These are phyloP conservation scores for Plectrocnemia conspersa DNA, from an alignment of 1,140 invertebrate species.

Conservation along the genomic window DNA sequence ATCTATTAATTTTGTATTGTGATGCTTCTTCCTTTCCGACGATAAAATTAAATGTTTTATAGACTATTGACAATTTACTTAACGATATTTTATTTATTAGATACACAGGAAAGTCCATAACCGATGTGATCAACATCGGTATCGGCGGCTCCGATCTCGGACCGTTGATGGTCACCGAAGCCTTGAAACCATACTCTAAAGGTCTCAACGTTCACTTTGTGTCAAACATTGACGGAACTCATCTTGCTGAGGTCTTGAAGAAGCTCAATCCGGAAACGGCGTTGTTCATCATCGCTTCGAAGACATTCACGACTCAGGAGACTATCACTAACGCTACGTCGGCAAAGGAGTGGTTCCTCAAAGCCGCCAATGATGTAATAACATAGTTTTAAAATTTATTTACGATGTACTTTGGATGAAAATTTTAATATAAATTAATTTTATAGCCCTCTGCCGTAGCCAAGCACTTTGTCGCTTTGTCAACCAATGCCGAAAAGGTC, in stretches of 20 bases:
- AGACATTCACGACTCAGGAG: constrained; percentile 99
- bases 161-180: constrained; percentile 98
- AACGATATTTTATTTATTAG: too few species aligned
- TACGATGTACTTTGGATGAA: neutral
- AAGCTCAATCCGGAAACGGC: constrained; percentile 89
- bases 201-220: constrained; percentile 95
- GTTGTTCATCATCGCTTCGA: constrained; percentile 97
- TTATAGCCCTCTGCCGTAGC: constrained; percentile 74
- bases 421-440: constrained; percentile 1
- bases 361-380: constrained; percentile 80
- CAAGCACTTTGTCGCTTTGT: constrained; percentile 97
- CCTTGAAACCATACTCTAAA: constrained; percentile 84
- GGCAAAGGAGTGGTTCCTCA: constrained; percentile 93
- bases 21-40: too few species aligned
- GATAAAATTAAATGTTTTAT: too few species aligned
- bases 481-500: constrained; percentile 90
- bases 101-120: constrained; percentile 92
- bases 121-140: constrained; percentile 98
- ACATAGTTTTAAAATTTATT: neutral
- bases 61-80: too few species aligned
- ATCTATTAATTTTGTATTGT: too few species aligned
- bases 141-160: constrained; percentile 99
- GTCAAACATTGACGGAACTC: constrained; percentile 99
- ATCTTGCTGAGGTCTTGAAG: constrained; percentile 90
- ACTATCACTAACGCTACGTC: constrained; percentile 98